Conservation (phyloP, 2,797 vertebrate species). For the Danio tinwini region DNA sequence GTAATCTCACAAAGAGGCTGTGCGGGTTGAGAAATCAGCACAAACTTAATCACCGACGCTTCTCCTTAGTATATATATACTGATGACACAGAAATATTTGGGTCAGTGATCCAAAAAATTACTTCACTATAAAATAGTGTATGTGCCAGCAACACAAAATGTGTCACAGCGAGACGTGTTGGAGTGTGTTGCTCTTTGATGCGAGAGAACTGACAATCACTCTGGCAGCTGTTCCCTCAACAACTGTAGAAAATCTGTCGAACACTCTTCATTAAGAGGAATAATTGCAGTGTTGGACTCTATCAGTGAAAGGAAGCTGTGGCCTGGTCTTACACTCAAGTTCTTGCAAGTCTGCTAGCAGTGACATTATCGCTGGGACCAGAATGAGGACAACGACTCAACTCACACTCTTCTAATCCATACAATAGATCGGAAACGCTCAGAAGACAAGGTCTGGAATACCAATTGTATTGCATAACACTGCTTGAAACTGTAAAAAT, state of each 20-base stretch:
- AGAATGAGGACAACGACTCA: conserved; percentile 5
- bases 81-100: conserved; percentile 63
- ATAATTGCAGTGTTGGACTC: conserved; percentile 60
- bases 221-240: conserved; percentile 54
- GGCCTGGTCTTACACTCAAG: conserved; percentile 20
- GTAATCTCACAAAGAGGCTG: conserved; percentile 26
- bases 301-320: conserved; percentile 22
- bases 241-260: conserved; percentile 56
- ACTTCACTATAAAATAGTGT: conserved; percentile 72
- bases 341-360: conserved; percentile 22
- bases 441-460: conserved; percentile 24
- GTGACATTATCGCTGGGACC: conserved; percentile 29
- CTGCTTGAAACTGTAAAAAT: conserved; percentile 33
- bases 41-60: conserved; percentile 48
- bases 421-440: conserved; percentile 16
- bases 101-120: conserved; percentile 72
- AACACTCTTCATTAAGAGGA: conserved; percentile 73
- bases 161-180: conserved; percentile 65
- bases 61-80: conserved; percentile 64
- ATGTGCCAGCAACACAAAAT: conserved; percentile 66
- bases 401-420: conserved; percentile 30
- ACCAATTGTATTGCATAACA: conserved; percentile 4
- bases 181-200: conserved; percentile 58
- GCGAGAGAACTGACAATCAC: conserved; percentile 57
- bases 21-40: conserved; percentile 32